A percentile compares a stretch with the other conserved stretches of the same genome.
phyloP scores from a whole-genome alignment of 2,888 invertebrate species.

The Cantharis nigra region DNA sequence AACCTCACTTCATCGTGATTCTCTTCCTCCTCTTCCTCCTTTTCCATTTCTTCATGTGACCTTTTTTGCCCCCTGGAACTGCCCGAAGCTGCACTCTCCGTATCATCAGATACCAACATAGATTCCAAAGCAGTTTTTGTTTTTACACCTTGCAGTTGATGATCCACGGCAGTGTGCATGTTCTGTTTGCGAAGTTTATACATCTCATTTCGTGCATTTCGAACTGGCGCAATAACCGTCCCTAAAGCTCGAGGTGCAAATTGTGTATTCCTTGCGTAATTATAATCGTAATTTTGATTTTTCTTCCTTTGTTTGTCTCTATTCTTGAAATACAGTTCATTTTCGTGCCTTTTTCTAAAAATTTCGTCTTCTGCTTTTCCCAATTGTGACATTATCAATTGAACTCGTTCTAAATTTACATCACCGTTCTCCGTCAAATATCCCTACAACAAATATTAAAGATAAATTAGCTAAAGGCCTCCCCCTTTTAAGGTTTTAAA shows the following conservation, averaged over 20 bases:
- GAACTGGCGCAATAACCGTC: constrained; percentile 63
- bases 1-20: constrained; percentile 86
- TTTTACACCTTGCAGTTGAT: constrained; percentile 36
- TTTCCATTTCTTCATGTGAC: constrained; percentile 53
- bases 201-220: constrained; percentile 78
- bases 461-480: constrained; percentile 9
- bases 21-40: constrained; percentile 71
- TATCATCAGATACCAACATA: constrained; percentile 57
- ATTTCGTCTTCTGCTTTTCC: constrained; percentile 97
- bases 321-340: constrained; percentile 80
- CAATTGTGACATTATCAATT: constrained; percentile 91
- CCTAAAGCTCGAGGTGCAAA: constrained; percentile 75
- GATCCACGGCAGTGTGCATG: constrained; percentile 56
- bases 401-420: constrained; percentile 90
- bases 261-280: constrained; percentile 63
- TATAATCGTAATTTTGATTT: constrained; percentile 65
- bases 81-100: constrained; percentile 38
- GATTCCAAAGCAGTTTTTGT: constrained; percentile 53
- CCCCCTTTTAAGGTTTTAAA: no score
- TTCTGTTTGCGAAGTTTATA: constrained; percentile 69
- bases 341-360: constrained; percentile 88
- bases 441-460: constrained; percentile 63
- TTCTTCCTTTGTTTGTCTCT: constrained; percentile 74
- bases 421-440: constrained; percentile 94
- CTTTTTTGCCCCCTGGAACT: constrained; percentile 58